A percentile compares a stretch with the other conserved stretches of the same genome.
Evolutionary conservation across 1,140 invertebrate species (phyloP).

Genomic region (Hormaphis cornu): DNA sequence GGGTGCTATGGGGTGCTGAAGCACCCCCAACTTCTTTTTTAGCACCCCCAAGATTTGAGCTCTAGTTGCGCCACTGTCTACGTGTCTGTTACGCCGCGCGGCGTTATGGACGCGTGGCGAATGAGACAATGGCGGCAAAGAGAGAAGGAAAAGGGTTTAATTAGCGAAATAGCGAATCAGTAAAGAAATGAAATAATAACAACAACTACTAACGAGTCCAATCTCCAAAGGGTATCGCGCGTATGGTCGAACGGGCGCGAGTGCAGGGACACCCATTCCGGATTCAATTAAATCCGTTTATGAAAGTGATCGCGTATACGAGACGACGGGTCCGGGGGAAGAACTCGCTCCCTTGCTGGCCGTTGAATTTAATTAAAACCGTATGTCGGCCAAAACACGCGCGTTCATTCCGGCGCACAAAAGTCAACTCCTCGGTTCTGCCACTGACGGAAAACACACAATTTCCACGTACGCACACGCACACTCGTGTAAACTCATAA

Average conservation of each 20-base stretch:
- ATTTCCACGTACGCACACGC: neutral
- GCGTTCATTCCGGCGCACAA: slow-evolving; percentile 2
- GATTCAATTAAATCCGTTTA: slow-evolving; percentile 33
- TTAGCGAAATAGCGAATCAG: slow-evolving; percentile 23
- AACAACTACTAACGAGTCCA: slow-evolving; percentile 7
- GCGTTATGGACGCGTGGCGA: no score
- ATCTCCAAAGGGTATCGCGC: neutral
- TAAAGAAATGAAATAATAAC: slow-evolving; percentile 9
- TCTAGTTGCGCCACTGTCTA: no score
- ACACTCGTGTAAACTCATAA: no score
- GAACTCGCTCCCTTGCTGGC: neutral
- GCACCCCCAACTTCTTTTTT: no score
- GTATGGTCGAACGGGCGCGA: neutral
- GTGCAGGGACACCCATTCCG: slow-evolving; percentile 16
- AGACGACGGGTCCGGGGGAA: neutral
- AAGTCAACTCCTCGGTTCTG: slow-evolving; percentile 29
- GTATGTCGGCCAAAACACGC: slow-evolving; percentile 30
- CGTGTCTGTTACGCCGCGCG: no score
- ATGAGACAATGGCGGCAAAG: no score
- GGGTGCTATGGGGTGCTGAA: no score
- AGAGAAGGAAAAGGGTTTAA: slow-evolving; percentile 6
- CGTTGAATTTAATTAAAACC: slow-evolving; percentile 32
- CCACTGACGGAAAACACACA: slow-evolving; percentile 26
- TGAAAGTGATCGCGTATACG: slow-evolving; percentile 12
- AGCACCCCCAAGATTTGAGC: no score